These are phyloP conservation scores for Danionella dracula DNA, from an alignment of 2,797 vertebrate species.

Conservation along the genomic window DNA sequence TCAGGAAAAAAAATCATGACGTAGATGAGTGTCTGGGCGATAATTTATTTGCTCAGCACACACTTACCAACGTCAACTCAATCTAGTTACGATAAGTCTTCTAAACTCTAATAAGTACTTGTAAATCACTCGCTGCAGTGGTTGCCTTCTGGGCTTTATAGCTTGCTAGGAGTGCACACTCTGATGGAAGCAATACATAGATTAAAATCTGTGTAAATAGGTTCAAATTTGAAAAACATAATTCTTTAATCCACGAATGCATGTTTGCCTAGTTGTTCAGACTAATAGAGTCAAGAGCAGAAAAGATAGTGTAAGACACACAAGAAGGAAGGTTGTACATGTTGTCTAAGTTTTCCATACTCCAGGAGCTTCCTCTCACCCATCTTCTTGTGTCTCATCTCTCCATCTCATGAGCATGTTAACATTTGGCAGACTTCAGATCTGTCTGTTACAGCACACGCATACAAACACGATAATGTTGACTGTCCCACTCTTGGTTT, in stretches of 20 bases:
- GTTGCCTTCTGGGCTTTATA: slow-evolving; percentile 55
- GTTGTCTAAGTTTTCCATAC: slow-evolving; percentile 71
- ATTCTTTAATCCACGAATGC: too few relatives aligned
- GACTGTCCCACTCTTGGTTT: slow-evolving; percentile 62
- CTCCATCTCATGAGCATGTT: slow-evolving; percentile 69
- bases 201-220: too few relatives aligned
- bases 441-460: slow-evolving; percentile 51
- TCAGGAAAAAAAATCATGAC: slow-evolving; percentile 4
- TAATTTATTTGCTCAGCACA: slow-evolving; percentile 24
- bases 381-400: slow-evolving; percentile 11
- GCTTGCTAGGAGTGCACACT: slow-evolving; percentile 36
- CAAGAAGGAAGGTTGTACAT: slow-evolving; percentile 73
- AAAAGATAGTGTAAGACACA: slow-evolving; percentile 45
- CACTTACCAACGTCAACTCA: not conserved
- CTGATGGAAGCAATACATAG: slow-evolving; percentile 32
- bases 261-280: too few relatives aligned
- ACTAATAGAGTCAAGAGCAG: too few relatives aligned
- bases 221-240: too few relatives aligned
- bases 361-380: slow-evolving; percentile 51
- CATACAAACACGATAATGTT: slow-evolving; percentile 25
- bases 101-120: slow-evolving; percentile 36
- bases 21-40: slow-evolving; percentile 11
- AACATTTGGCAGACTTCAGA: slow-evolving; percentile 57
- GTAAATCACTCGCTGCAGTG: slow-evolving; percentile 59
- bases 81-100: slow-evolving; percentile 31